Evolutionary conservation across 2,113 vertebrate species (phyloP).

Genomic region (Pelecanus crispus): DNA sequence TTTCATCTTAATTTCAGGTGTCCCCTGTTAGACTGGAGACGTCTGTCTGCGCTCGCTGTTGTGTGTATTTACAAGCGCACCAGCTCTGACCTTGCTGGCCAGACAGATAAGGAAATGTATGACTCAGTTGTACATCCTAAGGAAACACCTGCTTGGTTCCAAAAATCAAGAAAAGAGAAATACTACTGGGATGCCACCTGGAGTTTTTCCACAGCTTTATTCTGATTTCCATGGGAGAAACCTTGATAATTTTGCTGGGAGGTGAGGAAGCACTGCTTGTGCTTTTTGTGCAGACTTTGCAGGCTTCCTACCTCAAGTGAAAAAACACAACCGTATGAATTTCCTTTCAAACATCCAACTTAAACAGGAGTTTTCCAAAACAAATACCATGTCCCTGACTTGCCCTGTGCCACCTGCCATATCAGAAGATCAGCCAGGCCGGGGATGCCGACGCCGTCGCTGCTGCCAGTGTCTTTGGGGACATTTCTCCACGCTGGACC

Average conservation of each 20-base stretch:
- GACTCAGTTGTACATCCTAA: neutral
- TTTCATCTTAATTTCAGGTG: neutral
- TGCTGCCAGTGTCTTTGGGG: neutral
- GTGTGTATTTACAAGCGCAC: neutral
- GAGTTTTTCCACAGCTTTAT: neutral
- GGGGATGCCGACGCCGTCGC: too few relatives aligned
- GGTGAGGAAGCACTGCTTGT: neutral
- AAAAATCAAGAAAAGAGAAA: neutral
- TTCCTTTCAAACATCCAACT: neutral
- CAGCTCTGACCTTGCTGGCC: neutral
- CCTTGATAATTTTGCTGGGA: neutral
- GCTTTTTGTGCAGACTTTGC: neutral
- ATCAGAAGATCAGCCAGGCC: neutral
- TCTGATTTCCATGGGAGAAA: neutral
- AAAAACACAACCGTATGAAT: neutral
- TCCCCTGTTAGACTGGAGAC: neutral
- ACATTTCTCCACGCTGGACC: neutral
- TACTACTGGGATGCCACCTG: neutral
- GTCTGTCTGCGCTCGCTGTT: neutral
- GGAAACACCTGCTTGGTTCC: neutral
- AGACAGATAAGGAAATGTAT: neutral
- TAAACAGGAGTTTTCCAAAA: neutral
- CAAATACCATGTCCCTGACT: rapidly evolving
- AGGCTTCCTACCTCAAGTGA: neutral
- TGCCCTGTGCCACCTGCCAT: neutral